Conservation (phyloP, 2,888 invertebrate genomes). For the Xanthorhoe designata region DNA sequence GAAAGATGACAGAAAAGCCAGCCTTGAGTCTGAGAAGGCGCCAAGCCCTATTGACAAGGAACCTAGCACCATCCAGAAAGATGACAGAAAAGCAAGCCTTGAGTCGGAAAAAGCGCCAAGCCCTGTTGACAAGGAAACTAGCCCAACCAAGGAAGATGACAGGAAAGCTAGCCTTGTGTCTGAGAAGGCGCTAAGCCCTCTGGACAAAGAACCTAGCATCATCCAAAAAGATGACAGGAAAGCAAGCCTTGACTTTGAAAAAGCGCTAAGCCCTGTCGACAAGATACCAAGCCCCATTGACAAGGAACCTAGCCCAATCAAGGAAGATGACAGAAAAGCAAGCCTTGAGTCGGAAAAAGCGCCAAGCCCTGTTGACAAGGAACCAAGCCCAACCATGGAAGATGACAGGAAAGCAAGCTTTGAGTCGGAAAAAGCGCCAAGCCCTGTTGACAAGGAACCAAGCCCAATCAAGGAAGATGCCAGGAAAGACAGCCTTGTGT, state of each 20-base stretch:
- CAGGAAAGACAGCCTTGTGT: not conserved
- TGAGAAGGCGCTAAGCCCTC: constrained; percentile 19
- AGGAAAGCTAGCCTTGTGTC: not conserved
- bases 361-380: constrained; percentile 14
- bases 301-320: constrained; percentile 3
- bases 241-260: not conserved
- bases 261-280: constrained; percentile 18
- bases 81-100: constrained; percentile 26
- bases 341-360: constrained; percentile 19
- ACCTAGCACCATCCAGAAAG: constrained; percentile 10
- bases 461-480: not conserved
- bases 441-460: not conserved
- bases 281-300: not conserved
- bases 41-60: no score
- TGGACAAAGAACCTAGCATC: not conserved
- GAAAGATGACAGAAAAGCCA: constrained; percentile 5
- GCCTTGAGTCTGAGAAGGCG: no score
- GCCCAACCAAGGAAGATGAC: not conserved
- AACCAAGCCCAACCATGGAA: not conserved
- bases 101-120: constrained; percentile 28
- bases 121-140: no score
- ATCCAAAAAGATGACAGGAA: not conserved
- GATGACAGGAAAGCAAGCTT: not conserved
- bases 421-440: not conserved
- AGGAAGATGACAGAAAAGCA: not conserved